Base-by-base conservation (phyloP, 2,797 vertebrate genomes). In the Microctenopoma steveboyesi region DNA sequence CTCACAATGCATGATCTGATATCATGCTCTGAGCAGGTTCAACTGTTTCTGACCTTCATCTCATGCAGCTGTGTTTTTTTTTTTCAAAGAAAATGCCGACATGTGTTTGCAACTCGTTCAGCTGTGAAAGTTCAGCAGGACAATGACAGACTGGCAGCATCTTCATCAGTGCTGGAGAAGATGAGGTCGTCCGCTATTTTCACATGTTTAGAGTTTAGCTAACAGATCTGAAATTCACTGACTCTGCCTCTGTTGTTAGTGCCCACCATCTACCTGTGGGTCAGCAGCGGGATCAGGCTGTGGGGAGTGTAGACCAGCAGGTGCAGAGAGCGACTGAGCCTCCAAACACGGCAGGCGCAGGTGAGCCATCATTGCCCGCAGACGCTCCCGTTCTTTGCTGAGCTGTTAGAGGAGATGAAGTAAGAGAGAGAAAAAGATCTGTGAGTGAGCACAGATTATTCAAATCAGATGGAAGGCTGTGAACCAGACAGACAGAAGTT, bases 321-420 rank as follows among this genome's bases (percentile, higher is more conserved):
- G 94, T 92, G 95, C 95, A 90, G 94, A 95, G 94, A 95, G 95
- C 86, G 94, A 93, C 92, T 94, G 96, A 89, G 95, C 94, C 81
- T 97, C 96, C 28, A 93, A 94, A 91, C 95, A 95, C 80, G 96
- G 96, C 93, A 99, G 96, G 90, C 96, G 97, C 92, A 99, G 96
- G 95, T 99, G 98, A 95, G 96, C 94, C 96, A 96, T 97, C 98
- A 99, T 99, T 64, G 96, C 98, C 90, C 95, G 96, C 92, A 99
- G 96, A 92, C 97, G 96, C 81, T 97, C 95, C 0, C 94, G 95
- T 94, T 99, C 98, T 93, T 98, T 98, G 94, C 95, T 94, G 94
- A 99, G 97, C 98, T 99, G 96, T 94, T 92, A 90, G 91, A 88
- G 57, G 63, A 79, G 64, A 68, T 15, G 57, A 54, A 54, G 59